These are phyloP conservation scores for Lophotis ruficrista DNA, from an alignment of 2,113 vertebrate species.

Conservation along the genomic window DNA sequence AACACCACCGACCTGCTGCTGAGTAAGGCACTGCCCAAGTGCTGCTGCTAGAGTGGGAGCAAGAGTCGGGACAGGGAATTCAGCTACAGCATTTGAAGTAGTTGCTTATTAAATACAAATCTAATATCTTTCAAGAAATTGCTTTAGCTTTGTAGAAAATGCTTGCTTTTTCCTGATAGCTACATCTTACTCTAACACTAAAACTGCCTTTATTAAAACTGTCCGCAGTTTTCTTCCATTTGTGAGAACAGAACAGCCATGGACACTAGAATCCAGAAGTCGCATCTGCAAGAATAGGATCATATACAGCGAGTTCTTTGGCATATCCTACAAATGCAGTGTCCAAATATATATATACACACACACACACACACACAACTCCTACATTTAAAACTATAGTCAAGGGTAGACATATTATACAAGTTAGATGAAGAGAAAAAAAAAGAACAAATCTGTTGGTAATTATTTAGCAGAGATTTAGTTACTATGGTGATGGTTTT, in stretches of 20 bases:
- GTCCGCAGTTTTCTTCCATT: background rate
- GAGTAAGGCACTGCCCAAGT: background rate
- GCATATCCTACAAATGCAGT: background rate
- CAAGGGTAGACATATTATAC: background rate
- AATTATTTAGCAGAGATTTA: conserved; percentile 32
- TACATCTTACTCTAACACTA: background rate
- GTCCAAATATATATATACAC: background rate
- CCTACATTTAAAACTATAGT: background rate
- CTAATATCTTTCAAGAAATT: background rate
- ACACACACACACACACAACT: background rate
- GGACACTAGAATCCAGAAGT: background rate
- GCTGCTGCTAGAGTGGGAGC: background rate
- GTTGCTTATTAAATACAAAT: background rate
- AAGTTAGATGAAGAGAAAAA: background rate
- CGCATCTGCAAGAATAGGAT: background rate
- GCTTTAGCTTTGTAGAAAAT: background rate
- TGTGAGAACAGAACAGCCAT: background rate
- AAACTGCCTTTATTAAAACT: background rate
- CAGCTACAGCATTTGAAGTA: background rate
- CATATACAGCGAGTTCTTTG: fast-evolving
- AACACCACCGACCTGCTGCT: background rate
- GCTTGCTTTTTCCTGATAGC: background rate
- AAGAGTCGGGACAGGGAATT: background rate
- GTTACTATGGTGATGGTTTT: conserved; percentile 60
- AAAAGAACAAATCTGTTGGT: background rate